A percentile compares a stretch with the other conserved stretches of the same genome.
phyloP scores from a whole-genome alignment of 1,140 invertebrate species.

The Drosophila parabipectinata region DNA sequence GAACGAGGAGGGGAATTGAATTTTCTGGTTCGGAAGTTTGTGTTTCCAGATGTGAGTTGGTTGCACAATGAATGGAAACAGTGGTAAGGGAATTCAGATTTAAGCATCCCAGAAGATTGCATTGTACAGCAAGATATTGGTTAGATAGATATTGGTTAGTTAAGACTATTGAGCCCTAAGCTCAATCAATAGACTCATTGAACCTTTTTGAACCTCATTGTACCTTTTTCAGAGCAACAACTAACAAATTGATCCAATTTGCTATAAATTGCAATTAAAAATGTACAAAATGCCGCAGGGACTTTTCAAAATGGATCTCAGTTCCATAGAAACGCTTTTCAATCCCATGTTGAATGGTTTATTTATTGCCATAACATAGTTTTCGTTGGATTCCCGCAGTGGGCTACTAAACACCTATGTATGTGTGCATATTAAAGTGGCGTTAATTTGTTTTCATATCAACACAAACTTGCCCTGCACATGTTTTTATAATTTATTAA shows the following conservation, averaged over 20 bases:
- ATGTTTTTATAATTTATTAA: slow-evolving; percentile 68
- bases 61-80: slow-evolving; percentile 18
- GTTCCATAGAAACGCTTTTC: slow-evolving; percentile 6
- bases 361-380: slow-evolving; percentile 30
- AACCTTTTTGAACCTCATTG: background rate
- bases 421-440: slow-evolving; percentile 52
- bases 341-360: background rate
- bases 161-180: background rate
- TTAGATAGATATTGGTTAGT: background rate
- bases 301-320: background rate
- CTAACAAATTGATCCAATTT: slow-evolving; percentile 2
- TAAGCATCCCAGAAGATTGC: background rate
- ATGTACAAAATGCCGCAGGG: background rate
- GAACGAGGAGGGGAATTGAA: background rate
- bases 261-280: slow-evolving; percentile 27
- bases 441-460: slow-evolving; percentile 66
- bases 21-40: slow-evolving; percentile 10
- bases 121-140: background rate
- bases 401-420: slow-evolving; percentile 37
- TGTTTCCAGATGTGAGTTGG: slow-evolving; percentile 26
- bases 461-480: slow-evolving; percentile 38
- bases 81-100: background rate
- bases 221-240: no score
- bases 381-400: slow-evolving; percentile 13
- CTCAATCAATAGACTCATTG: no score